Evolutionary conservation across 2,113 vertebrate genomes (phyloP), one percentile per base, ranked within the genome.

Genomic region (Piaya cayana): DNA sequence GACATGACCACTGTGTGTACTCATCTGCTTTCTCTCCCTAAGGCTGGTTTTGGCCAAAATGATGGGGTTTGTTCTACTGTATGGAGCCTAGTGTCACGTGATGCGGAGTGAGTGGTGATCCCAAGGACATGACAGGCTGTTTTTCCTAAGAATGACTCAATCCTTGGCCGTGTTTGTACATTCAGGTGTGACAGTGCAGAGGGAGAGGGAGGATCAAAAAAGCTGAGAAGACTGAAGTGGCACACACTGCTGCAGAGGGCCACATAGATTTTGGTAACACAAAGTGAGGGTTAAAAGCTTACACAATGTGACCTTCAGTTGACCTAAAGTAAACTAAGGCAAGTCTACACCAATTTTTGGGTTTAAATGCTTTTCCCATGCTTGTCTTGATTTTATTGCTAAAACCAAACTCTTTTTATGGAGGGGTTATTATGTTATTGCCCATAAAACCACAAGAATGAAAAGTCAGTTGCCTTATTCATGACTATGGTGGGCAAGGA

Each of bases 1-100:
- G 26, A 32, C 25, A 9, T 21, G 26, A 17, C 60, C 1, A 0
- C 25, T n/a, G 13, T n/a, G n/a, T n/a, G n/a, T n/a, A n/a, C n/a
- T n/a, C n/a, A n/a, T 42, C 62, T 67, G 75, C 36, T 32, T 29
- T n/a, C n/a, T n/a, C n/a, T 60, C 34, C 14, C 11, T 75, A 43
- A 45, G 69, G 11, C 8, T 42, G 15, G 1, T 47, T 83, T 64
- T 32, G 34, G 50, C 23, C 27, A 49, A 80, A 91, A 53, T 49
- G 2, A 16, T 53, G n/a, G 5, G 4, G 1, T 59, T 69, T 58
- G 2, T 19, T 58, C 11, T 69, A 29, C 45, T 79, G 11, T 53
- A 42, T 22, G 37, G 30, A 72, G 12, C 19, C 37, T 53, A n/a
- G 36, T 79, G 15, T 52, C n/a, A n/a, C 10, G 18, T 27, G 23